These are phyloP conservation scores for Entomobrya multifasciata DNA, from an alignment of 2,888 invertebrate species.

Conservation along the genomic window DNA sequence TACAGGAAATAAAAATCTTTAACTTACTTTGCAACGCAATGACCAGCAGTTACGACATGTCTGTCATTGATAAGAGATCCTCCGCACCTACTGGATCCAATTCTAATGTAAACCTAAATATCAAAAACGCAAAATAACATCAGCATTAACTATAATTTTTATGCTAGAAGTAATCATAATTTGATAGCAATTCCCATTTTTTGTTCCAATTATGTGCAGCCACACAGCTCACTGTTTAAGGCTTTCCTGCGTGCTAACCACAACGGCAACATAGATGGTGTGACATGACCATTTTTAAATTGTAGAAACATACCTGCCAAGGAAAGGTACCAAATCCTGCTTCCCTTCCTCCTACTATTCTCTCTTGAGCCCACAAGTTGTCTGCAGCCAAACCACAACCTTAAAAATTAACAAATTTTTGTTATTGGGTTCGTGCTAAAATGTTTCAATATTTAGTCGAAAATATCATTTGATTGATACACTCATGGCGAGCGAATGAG, in stretches of 20 bases:
- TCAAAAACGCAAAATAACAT: constrained; percentile 66
- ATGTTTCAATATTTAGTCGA: neutral
- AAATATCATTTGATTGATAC: neutral
- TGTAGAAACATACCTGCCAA: constrained; percentile 87
- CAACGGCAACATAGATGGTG: neutral
- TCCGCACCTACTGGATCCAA: constrained; percentile 96
- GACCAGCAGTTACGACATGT: constrained; percentile 96
- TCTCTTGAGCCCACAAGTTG: constrained; percentile 89
- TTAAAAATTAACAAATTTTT: constrained; percentile 81
- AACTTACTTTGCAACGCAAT: constrained; percentile 90
- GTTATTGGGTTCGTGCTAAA: constrained; percentile 27
- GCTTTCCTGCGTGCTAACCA: constrained; percentile 10
- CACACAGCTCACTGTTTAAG: no score
- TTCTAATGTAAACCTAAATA: constrained; percentile 90
- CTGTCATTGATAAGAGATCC: constrained; percentile 94
- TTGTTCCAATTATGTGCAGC: neutral
- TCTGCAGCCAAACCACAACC: constrained; percentile 93
- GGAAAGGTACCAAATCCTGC: constrained; percentile 97
- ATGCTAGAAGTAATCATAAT: no score
- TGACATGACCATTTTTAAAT: neutral
- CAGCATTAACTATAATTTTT: no score
- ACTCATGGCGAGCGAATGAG: constrained; percentile 1
- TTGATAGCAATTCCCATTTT: no score
- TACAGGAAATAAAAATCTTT: no score
- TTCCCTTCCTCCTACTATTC: constrained; percentile 95